Evolutionary conservation across 2,113 vertebrate genomes (phyloP).

Genomic region (Brachypodius melanocephalos): DNA sequence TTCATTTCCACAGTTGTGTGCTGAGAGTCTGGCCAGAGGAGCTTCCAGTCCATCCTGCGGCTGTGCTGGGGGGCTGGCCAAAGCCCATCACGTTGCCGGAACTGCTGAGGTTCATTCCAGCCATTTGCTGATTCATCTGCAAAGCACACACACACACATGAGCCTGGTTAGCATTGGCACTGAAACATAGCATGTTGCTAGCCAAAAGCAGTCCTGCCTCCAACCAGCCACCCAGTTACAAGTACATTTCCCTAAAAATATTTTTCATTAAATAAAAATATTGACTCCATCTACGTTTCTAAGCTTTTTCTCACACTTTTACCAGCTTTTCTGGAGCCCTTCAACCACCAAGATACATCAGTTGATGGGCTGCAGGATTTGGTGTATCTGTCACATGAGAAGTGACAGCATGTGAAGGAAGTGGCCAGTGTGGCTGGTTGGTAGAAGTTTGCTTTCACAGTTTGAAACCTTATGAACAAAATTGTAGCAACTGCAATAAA

Average conservation of each 20-base stretch:
- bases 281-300: accelerated
- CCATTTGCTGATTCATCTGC: slow-evolving; percentile 96
- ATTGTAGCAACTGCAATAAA: not conserved
- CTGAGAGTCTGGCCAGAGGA: slow-evolving; percentile 94
- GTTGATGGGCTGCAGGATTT: not conserved
- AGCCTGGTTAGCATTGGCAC: not conserved
- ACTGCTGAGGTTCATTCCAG: slow-evolving; percentile 82
- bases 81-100: slow-evolving; percentile 71
- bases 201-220: not conserved
- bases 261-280: not conserved
- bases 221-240: not conserved
- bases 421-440: not conserved
- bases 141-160: not conserved
- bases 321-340: not conserved
- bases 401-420: not conserved
- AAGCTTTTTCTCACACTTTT: not conserved
- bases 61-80: slow-evolving; percentile 80
- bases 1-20: slow-evolving; percentile 97
- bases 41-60: slow-evolving; percentile 80
- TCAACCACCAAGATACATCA: not conserved
- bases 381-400: not conserved
- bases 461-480: not conserved
- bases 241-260: not conserved
- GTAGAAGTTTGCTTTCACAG: not conserved
- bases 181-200: not conserved